Percentiles rank a stretch among this genome's conserved stretches.
These are phyloP conservation scores for Catocala sponsa DNA, from an alignment of 2,888 invertebrate genomes.

Conservation along the genomic window DNA sequence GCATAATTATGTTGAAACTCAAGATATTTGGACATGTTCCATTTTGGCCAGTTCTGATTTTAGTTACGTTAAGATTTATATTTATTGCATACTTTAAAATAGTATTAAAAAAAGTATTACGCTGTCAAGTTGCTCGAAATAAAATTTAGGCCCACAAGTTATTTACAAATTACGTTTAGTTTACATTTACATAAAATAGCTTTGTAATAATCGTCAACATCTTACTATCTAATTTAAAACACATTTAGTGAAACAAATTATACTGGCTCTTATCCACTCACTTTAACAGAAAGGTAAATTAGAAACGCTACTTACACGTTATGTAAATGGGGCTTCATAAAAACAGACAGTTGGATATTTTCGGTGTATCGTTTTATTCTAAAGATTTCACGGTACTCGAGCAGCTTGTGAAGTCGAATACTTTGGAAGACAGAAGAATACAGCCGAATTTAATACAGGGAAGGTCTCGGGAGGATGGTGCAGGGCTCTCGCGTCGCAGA, in stretches of 20 bases:
- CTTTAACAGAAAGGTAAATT: slow-evolving; percentile 29
- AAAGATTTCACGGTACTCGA: slow-evolving; percentile 56
- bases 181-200: neutral
- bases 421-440: slow-evolving; percentile 68
- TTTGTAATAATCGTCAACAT: slow-evolving; percentile 2
- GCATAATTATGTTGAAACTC: slow-evolving; percentile 20
- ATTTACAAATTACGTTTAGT: too few relatives aligned
- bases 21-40: slow-evolving; percentile 45
- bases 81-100: slow-evolving; percentile 37
- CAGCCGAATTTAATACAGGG: slow-evolving; percentile 77
- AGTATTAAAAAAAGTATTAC: slow-evolving; percentile 27
- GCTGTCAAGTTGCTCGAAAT: neutral
- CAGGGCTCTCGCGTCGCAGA: slow-evolving; percentile 70
- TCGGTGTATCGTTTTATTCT: slow-evolving; percentile 41
- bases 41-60: slow-evolving; percentile 44
- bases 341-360: slow-evolving; percentile 37
- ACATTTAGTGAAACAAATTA: slow-evolving; percentile 34
- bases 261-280: slow-evolving; percentile 17
- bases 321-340: slow-evolving; percentile 28
- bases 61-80: slow-evolving; percentile 33
- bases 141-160: neutral
- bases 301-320: slow-evolving; percentile 25
- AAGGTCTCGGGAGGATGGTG: slow-evolving; percentile 67
- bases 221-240: slow-evolving; percentile 4
- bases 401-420: slow-evolving; percentile 67